Evolutionary conservation across 2,888 invertebrate genomes (phyloP).

Genomic region (Drosophila neonasuta): DNA sequence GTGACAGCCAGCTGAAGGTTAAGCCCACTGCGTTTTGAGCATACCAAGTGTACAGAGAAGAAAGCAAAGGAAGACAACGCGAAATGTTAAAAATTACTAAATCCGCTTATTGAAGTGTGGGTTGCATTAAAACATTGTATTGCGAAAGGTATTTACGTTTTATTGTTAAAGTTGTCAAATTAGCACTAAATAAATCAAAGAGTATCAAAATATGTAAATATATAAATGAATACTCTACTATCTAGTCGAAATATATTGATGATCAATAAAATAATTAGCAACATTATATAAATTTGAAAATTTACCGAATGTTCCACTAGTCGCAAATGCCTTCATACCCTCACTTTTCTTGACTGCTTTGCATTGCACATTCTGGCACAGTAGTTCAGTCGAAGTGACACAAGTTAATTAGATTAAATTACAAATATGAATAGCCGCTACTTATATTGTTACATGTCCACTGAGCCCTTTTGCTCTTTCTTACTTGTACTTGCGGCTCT

Average conservation of each 20-base stretch:
- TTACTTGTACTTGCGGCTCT: constrained; percentile 27
- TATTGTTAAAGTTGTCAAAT: background rate
- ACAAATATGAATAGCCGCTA: constrained; percentile 42
- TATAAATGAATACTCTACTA: no score
- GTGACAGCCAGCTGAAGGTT: constrained; percentile 68
- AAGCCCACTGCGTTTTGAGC: constrained; percentile 37
- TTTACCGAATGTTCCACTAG: background rate
- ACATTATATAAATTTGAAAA: no score
- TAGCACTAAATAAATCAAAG: background rate
- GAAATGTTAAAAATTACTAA: constrained; percentile 75
- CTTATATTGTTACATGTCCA: constrained; percentile 47
- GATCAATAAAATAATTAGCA: no score
- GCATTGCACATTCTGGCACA: constrained; percentile 61
- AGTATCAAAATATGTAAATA: no score
- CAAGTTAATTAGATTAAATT: constrained; percentile 75
- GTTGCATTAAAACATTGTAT: background rate
- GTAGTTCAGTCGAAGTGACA: constrained; percentile 74
- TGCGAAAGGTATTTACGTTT: background rate
- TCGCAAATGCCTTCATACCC: background rate
- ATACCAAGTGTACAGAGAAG: constrained; percentile 23
- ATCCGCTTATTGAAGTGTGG: constrained; percentile 64
- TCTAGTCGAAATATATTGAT: no score
- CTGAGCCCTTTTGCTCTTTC: constrained; percentile 11
- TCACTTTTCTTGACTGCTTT: constrained; percentile 7
- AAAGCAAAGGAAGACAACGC: constrained; percentile 25